Percentiles rank a stretch among this genome's conserved stretches.
phyloP scores from a whole-genome alignment of 2,797 vertebrate genomes.

The Pagetopsis macropterus region DNA sequence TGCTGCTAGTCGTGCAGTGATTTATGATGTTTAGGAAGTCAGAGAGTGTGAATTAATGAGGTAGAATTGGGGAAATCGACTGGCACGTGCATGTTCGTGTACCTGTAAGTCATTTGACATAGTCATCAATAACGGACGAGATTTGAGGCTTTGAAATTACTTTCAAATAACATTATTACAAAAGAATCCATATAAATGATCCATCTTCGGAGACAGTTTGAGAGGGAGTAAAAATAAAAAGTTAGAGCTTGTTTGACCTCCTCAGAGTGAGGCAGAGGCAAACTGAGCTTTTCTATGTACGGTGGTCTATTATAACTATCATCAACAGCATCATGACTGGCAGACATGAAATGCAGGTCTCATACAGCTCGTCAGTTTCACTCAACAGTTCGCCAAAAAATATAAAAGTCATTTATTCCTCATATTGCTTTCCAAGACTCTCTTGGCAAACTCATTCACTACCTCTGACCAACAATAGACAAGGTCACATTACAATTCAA shows the following conservation, averaged over 20 bases:
- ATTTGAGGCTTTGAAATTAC: slow-evolving; percentile 61
- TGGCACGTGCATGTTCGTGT: slow-evolving; percentile 23
- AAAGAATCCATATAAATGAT: slow-evolving; percentile 41
- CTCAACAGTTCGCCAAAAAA: slow-evolving; percentile 29
- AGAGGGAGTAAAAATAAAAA: slow-evolving; percentile 35
- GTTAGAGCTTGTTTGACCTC: slow-evolving; percentile 52
- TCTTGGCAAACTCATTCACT: slow-evolving; percentile 61
- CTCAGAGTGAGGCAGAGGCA: slow-evolving; percentile 3
- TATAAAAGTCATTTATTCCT: slow-evolving; percentile 34
- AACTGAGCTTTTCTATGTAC: slow-evolving; percentile 5
- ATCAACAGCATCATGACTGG: slow-evolving; percentile 14
- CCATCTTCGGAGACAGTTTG: slow-evolving; percentile 35
- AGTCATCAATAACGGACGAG: slow-evolving; percentile 66
- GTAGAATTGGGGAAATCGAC: slow-evolving; percentile 71
- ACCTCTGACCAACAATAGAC: slow-evolving; percentile 46
- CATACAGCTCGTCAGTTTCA: slow-evolving; percentile 38
- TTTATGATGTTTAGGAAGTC: slow-evolving; percentile 80
- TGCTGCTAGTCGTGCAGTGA: slow-evolving; percentile 66
- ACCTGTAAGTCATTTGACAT: slow-evolving; percentile 62
- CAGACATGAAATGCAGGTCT: slow-evolving; percentile 34
- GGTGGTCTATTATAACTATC: slow-evolving; percentile 38
- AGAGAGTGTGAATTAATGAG: slow-evolving; percentile 75
- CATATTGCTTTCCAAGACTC: slow-evolving; percentile 45
- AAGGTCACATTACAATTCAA: slow-evolving; percentile 63
- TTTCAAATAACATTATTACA: slow-evolving; percentile 61